Evolutionary conservation across 2,113 vertebrate genomes (phyloP), one percentile per base, ranked within the genome.

Genomic region (Tetrao urogallus): DNA sequence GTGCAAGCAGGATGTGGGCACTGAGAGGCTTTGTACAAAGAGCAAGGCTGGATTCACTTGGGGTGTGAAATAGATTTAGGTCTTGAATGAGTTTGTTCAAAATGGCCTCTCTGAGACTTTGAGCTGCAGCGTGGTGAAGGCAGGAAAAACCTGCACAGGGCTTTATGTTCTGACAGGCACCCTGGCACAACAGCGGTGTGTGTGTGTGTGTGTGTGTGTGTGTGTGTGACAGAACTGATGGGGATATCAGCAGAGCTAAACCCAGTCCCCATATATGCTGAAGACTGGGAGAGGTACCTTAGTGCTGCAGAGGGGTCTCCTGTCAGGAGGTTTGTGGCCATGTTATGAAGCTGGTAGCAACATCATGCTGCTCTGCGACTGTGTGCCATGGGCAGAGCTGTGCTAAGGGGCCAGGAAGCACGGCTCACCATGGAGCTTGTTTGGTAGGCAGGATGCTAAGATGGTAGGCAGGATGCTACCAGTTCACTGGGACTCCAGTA

Each of bases 391-490:
- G 58, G 21, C n/a, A 77, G 80, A 63, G 30, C 27, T 76, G 82
- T 66, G 50, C 28, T 21, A 21, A 52, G 69, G 40, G 30, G 24
- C 38, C 21, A 13, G 34, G 61, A 90, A 78, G 22, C 4, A 34
- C n/a, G 3, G 0, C 8, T 81, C 70, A 34, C 10, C 13, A 0
- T 47, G 36, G n/a, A 45, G 38, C 13, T 3, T 1, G 3, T 38
- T 73, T 85, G 38, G 38, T 45, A 42, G 32, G 25, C 14, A 61
- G 52, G 14, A 69, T 0, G 1, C 47, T 48, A 10, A 10, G 13
- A 13, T 2, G 3, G n/a, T 17, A 90, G 56, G 52, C 21, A 11
- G 34, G 4, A 4, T n/a, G 42, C 60, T 82, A 64, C 6, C 8
- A 27, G 7, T 75, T 60, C 81, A 28, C 28, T 50, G 82, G 56